Evolutionary conservation across 2,113 vertebrate genomes (phyloP), one percentile per base, ranked within the genome.

Genomic region (Notiomystis cincta): DNA sequence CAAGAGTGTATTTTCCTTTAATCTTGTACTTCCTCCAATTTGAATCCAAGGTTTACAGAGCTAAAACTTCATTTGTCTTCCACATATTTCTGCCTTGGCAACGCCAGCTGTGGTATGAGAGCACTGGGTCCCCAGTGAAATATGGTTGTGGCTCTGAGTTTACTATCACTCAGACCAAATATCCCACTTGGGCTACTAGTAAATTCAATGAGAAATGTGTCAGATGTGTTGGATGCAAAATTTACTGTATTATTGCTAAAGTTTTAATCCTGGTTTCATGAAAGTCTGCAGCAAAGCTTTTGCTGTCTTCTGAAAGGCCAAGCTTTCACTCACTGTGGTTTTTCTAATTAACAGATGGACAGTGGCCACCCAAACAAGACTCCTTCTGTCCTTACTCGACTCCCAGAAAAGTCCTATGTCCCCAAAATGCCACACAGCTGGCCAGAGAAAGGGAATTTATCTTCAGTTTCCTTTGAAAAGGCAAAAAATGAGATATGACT

Each of bases 21-120:
- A 82, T 80, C 35, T 45, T 57, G 28, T 37, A 82, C 50, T 93
- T 93, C 54, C 75, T 90, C 58, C 58, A 31, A 8, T 58, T 70
- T 88, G 31, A 86, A 71, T 87, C 33, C 18, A 10, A 45, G 35
- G 35, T 54, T 93, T 80, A 81, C 33, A 83, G 42, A 77, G 51
- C 35, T 73, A 65, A 82, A 89, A 83, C 53, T 65, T 37, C 48
- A 62, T 70, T 87, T 77, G 21, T 94, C 54, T 86, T 82, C 56
- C 60, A 73, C 11, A 11, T 67, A 48, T 42, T 90, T 91, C 64
- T 93, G 50, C 75, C 58, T 54, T 90, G 82, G 84, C 79, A 91
- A 58, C 1, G 0, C 47, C 75, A 77, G 27, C 45, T 69, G 82
- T 5, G 4, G 54, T 53, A 69, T 51, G 58, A 76, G 28, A 89